Base-by-base conservation (phyloP, 92 coral and sea anemone genomes). In the Pocillopora meandrina region DNA sequence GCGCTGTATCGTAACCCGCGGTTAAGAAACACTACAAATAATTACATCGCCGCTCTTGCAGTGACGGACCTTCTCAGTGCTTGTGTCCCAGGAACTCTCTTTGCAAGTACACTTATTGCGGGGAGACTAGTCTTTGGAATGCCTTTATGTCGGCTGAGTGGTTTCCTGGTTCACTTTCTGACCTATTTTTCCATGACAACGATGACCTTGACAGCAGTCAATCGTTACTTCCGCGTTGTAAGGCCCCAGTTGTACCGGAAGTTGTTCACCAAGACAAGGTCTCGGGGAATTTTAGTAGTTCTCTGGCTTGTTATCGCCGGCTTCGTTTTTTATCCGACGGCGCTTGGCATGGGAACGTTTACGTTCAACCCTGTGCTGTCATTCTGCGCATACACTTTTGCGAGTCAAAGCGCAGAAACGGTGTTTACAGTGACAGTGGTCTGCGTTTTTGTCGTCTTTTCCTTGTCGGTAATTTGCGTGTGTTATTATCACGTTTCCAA, bases 181-280 rank as follows among this genome's bases (percentile, higher is more conserved):
- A 63, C 86, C 18, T 83, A 83, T 33, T 73, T 83, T 60, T 83
- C 86, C 56, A 73, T 83, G 80, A 56, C 80, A 47, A 83, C 86
- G 65, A 83, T 83, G 86, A 83, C 86, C 23, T 73, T 83, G 61
- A 83, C 86, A 4, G 86, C 86, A 10, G 73, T 83, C 19, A 83
- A 83, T 35, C 75, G 86, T 63, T 83, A 83, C 56, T 62, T 83
- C 55, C 71, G 86, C 21, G 86, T 83, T 74, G 86, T 83, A 10
- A 83, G 65, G 80, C 80, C 86, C 1, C 65, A 73, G 19, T 13
- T 60, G 31, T 83, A 83, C 20, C 61, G 65, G 26, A 73, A 26
- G 56, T 1, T 72, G 33, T 83, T 83, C 36, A 61, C 73, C 20
- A 61, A 42, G 2, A 83, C 35, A 34, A 55, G 80, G 2, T 73